Percentiles rank a stretch among this genome's conserved stretches.
phyloP scores from a whole-genome alignment of 2,888 invertebrate genomes.

The Lycia hirtaria region DNA sequence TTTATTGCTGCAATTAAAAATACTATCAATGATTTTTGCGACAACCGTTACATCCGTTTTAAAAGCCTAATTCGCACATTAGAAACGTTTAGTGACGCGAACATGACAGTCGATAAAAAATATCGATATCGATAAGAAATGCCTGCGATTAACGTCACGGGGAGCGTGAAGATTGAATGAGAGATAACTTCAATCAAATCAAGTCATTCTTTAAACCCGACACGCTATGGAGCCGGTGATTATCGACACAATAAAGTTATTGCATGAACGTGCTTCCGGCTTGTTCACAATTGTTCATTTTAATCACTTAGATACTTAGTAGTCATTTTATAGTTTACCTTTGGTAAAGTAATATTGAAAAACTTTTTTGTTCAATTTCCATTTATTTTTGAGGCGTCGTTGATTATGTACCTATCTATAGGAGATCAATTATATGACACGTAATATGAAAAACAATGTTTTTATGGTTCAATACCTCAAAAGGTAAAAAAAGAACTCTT shows the following conservation, averaged over 20 bases:
- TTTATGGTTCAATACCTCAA: too few species aligned
- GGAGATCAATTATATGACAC: too few species aligned
- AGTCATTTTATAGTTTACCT: background rate
- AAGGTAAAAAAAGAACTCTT: too few species aligned
- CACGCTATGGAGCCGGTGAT: constrained; percentile 47
- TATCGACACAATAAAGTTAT: constrained; percentile 45
- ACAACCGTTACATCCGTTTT: constrained; percentile 31
- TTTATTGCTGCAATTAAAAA: constrained; percentile 18
- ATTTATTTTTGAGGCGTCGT: too few species aligned
- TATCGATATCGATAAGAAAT: constrained; percentile 58
- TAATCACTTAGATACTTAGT: background rate
- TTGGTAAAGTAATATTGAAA: background rate
- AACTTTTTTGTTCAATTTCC: background rate
- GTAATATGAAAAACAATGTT: too few species aligned
- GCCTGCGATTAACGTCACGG: constrained; percentile 75
- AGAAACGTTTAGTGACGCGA: constrained; percentile 25
- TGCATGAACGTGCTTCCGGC: constrained; percentile 25
- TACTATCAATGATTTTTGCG: constrained; percentile 24
- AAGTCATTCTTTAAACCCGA: constrained; percentile 56
- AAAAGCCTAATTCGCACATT: constrained; percentile 26
- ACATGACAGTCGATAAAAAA: constrained; percentile 24
- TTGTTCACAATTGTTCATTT: constrained; percentile 23
- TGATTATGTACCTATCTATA: too few species aligned
- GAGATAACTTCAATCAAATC: constrained; percentile 69
- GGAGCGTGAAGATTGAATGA: constrained; percentile 64